Evolutionary conservation across 1,140 invertebrate genomes (phyloP), one percentile per base, ranked within the genome.

Genomic region (Drosophila subobscura): DNA sequence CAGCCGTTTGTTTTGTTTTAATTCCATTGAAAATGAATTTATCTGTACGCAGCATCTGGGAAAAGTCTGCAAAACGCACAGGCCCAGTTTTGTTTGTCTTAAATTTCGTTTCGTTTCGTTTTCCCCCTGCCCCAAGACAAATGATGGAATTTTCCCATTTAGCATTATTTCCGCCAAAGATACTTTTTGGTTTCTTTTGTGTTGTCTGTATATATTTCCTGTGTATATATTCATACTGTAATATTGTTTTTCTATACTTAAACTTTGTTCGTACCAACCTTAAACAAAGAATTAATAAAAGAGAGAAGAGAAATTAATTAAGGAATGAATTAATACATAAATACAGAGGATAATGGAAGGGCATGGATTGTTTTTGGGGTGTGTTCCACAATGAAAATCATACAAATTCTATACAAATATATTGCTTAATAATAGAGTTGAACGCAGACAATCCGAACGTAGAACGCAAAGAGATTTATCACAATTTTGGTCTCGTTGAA

Each of bases 1-100:
- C 47, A 54, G 64, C 68, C 71, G 16, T 75, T 76, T 84, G 80
- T 86, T 84, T 84, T 80, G 80, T 86, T 84, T 84, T 86, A 84
- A 84, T 84, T 84, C 58, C 81, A 80, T 86, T 72, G 47, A 72
- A 76, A 74, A 74, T 80, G 45, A 70, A 64, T 78, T 84, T 79
- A 81, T 84, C 66, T 79, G 58, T 68, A 44, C 49, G 42, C 33
- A 46, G 22, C 70, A 63, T 51, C 41, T n/a, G 33, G 40, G 33
- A 47, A 55, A 55, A 63, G 27, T 46, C 41, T 22, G 16, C 10
- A 41, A 22, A 41, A 22, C 47, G 27, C n/a, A 23, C n/a, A 23
- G 41, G 53, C 61, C 54, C 46, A 10, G 44, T 58, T 10, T 50
- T 64, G 47, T 53, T 40, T 27, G 4, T 27, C 29, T 10, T 22